These are phyloP conservation scores for Seriola dumerili DNA, from an alignment of 2,113 vertebrate genomes.

Conservation along the genomic window DNA sequence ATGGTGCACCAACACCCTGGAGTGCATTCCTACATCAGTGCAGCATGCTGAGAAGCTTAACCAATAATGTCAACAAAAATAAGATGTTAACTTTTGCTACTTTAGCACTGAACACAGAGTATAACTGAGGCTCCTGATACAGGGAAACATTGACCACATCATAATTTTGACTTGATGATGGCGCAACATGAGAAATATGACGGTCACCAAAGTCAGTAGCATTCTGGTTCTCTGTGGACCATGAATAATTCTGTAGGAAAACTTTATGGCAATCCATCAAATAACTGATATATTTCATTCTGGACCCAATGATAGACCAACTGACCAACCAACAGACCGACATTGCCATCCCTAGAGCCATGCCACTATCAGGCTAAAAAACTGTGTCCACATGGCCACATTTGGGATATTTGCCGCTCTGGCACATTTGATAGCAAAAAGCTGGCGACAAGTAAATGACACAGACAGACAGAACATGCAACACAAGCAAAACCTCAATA, in stretches of 20 bases:
- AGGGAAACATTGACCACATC: not conserved
- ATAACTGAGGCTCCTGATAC: not conserved
- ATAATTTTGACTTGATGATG: not conserved
- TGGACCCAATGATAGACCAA: not conserved
- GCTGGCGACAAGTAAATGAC: not conserved
- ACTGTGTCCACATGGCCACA: not conserved
- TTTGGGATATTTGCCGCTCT: not conserved
- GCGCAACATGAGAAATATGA: not conserved
- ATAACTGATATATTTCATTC: conserved; percentile 5
- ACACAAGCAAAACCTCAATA: not conserved
- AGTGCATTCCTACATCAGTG: not conserved
- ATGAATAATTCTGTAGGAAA: not conserved
- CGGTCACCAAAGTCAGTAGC: not conserved
- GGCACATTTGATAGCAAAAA: not conserved
- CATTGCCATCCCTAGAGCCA: not conserved
- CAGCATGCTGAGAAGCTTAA: not conserved
- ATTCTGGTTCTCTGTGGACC: not conserved
- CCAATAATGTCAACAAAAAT: not conserved
- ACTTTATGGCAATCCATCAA: conserved; percentile 7
- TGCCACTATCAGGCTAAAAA: not conserved
- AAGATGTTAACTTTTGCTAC: not conserved
- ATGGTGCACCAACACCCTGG: not conserved
- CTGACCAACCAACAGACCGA: not conserved
- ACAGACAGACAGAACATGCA: not conserved
- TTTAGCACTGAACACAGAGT: not conserved